phyloP scores from a whole-genome alignment of 1,140 invertebrate species.

The Geopemphigus sp. region DNA sequence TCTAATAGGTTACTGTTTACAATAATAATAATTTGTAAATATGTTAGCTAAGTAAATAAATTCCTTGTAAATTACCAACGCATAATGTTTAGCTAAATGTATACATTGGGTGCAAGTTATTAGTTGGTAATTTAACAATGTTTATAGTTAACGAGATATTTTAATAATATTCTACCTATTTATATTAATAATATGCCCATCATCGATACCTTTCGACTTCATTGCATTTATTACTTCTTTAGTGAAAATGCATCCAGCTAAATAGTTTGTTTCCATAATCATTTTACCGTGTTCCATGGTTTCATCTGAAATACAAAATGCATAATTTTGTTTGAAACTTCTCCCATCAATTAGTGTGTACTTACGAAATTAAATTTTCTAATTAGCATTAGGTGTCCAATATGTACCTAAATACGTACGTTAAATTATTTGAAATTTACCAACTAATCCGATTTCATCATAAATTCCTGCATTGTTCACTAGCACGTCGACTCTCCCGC shows the following conservation, averaged over 20 bases:
- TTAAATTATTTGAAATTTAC: background rate
- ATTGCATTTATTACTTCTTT: slow-evolving; percentile 61
- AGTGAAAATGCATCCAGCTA: slow-evolving; percentile 61
- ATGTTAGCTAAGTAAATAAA: too few relatives aligned
- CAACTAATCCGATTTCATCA: background rate
- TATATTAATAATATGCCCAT: slow-evolving; percentile 68
- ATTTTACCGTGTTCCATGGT: slow-evolving; percentile 56
- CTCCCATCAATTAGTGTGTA: background rate
- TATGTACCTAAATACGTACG: too few relatives aligned
- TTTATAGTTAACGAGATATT: too few relatives aligned
- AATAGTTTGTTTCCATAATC: slow-evolving; percentile 64
- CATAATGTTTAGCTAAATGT: too few relatives aligned
- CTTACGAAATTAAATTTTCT: too few relatives aligned
- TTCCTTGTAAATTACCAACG: too few relatives aligned
- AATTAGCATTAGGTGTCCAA: too few relatives aligned
- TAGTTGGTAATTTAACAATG: too few relatives aligned
- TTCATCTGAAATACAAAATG: slow-evolving; percentile 52
- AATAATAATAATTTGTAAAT: too few relatives aligned
- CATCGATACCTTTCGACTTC: slow-evolving; percentile 53
- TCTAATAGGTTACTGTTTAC: too few relatives aligned
- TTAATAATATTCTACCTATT: slow-evolving; percentile 58
- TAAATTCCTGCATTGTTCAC: slow-evolving; percentile 27
- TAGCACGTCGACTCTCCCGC: background rate
- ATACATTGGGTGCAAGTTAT: too few relatives aligned
- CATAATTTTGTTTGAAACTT: background rate